These are phyloP conservation scores for Axea sp. DNA, from an alignment of 2,888 invertebrate species.

Conservation along the genomic window DNA sequence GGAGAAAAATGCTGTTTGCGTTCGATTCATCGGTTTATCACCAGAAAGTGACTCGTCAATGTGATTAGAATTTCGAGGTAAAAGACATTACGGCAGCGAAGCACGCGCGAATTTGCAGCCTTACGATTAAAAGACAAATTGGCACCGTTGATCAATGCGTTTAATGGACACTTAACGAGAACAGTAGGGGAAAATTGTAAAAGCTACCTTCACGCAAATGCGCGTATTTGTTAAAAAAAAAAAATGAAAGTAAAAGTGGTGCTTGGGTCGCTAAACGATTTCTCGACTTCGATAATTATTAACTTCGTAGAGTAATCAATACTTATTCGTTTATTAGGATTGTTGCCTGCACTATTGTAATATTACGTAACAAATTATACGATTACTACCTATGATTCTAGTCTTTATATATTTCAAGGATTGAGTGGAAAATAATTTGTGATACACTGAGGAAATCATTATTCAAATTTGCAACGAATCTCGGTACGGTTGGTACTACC, in stretches of 20 bases:
- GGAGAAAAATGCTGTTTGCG: no score
- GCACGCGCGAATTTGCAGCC: slow-evolving; percentile 61
- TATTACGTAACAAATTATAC: slow-evolving; percentile 23
- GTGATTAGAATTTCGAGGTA: slow-evolving; percentile 44
- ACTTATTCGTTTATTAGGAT: slow-evolving; percentile 39
- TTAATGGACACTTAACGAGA: no score
- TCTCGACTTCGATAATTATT: slow-evolving; percentile 35
- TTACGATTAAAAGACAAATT: slow-evolving; percentile 48
- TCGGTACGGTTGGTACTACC: no score
- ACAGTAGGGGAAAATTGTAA: slow-evolving; percentile 26
- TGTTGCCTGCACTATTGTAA: slow-evolving; percentile 35
- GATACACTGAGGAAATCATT: no score
- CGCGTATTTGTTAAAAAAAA: slow-evolving; percentile 60
- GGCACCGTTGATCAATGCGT: no score
- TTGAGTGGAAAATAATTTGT: slow-evolving; percentile 51
- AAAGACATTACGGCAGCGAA: slow-evolving; percentile 43
- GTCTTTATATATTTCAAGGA: slow-evolving; percentile 33
- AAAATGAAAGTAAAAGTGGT: slow-evolving; percentile 70
- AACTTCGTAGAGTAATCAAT: slow-evolving; percentile 43
- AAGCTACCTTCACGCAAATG: slow-evolving; percentile 46
- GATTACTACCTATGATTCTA: slow-evolving; percentile 9
- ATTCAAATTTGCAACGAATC: no score
- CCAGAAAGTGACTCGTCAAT: slow-evolving; percentile 50
- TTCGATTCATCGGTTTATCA: no score
- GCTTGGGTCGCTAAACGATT: slow-evolving; percentile 62